A percentile compares a stretch with the other conserved stretches of the same genome.
These are phyloP conservation scores for Drosophila affinis DNA, from an alignment of 2,888 invertebrate genomes.

Conservation along the genomic window DNA sequence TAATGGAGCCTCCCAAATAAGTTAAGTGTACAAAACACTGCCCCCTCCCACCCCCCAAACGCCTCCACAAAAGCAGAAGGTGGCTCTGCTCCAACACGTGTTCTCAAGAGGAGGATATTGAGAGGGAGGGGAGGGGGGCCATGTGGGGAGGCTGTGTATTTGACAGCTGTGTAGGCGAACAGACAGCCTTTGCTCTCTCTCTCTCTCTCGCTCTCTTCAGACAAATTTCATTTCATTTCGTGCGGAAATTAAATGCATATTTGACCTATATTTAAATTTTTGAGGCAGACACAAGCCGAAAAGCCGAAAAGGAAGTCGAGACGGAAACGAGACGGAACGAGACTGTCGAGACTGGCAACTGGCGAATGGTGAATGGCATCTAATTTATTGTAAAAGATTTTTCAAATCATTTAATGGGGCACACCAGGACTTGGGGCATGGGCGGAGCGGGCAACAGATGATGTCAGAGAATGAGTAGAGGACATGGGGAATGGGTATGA, in stretches of 20 bases:
- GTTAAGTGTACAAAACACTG: constrained; percentile 64
- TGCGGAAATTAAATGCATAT: constrained; percentile 78
- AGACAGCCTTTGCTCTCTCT: constrained; percentile 6
- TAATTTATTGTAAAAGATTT: constrained; percentile 67
- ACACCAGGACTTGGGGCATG: constrained; percentile 17
- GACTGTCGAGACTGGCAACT: not conserved
- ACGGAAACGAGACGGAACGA: constrained; percentile 34
- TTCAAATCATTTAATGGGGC: constrained; percentile 41
- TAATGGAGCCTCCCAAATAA: constrained; percentile 73
- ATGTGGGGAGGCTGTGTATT: constrained; percentile 33
- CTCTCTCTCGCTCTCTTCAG: constrained; percentile 30
- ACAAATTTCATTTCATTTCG: constrained; percentile 72
- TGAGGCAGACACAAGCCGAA: constrained; percentile 22
- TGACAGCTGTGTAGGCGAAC: constrained; percentile 58
- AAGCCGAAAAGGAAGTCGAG: constrained; percentile 29
- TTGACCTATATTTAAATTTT: constrained; percentile 76
- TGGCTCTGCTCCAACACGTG: constrained; percentile 49
- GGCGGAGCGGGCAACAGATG: constrained; percentile 36
- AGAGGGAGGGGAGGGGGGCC: not conserved
- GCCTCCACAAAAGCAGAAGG: constrained; percentile 42
- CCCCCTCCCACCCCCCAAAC: not conserved
- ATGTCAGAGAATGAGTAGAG: constrained; percentile 27
- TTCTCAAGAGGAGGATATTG: constrained; percentile 18
- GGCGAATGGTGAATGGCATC: constrained; percentile 53
- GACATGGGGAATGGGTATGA: not conserved